Conservation (phyloP, 2,113 vertebrate genomes). For the Alosa alosa region DNA sequence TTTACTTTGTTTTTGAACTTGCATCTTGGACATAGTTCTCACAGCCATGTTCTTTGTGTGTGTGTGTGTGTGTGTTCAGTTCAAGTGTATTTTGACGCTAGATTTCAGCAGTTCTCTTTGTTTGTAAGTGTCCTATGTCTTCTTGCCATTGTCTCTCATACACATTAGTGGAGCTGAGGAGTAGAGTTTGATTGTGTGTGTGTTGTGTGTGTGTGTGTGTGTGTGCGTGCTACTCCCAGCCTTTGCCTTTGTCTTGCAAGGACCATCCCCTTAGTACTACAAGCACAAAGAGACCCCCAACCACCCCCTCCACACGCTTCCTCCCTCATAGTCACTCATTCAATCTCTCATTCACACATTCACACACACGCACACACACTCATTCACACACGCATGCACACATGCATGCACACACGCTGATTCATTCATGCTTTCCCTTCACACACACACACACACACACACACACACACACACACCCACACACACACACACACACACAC, state of each 20-base stretch:
- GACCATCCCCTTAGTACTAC: background rate
- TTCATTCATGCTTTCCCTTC: too few relatives aligned
- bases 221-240: background rate
- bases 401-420: background rate
- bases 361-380: background rate
- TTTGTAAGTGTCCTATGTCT: background rate
- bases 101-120: background rate
- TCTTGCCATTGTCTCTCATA: background rate
- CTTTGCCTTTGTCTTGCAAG: conserved; percentile 8
- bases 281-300: background rate
- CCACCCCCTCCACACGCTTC: background rate
- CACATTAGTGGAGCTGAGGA: background rate
- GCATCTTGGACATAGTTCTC: background rate
- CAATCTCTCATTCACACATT: conserved; percentile 2
- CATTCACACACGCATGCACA: background rate
- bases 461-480: background rate
- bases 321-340: background rate
- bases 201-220: background rate
- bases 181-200: background rate
- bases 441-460: background rate
- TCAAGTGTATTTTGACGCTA: background rate
- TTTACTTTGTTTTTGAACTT: background rate
- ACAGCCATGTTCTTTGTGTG: background rate
- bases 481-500: background rate
- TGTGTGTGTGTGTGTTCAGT: background rate